These are phyloP conservation scores for Drosophila pullipes DNA, from an alignment of 2,888 invertebrate species.

Conservation along the genomic window DNA sequence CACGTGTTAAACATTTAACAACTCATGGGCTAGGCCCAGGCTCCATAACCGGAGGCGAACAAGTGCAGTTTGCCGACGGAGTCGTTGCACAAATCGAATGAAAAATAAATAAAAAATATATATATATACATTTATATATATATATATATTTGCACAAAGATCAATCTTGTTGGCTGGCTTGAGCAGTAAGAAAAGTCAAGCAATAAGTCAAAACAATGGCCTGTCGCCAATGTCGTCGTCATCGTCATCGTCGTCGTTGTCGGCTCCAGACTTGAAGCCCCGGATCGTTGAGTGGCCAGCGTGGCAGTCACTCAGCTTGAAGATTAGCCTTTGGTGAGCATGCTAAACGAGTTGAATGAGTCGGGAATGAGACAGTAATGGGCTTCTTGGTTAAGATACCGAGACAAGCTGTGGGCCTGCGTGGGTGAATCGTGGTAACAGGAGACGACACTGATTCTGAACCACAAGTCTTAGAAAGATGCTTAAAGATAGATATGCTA, in stretches of 20 bases:
- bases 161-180: conserved; percentile 64
- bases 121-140: conserved; percentile 36
- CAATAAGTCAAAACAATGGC: conserved; percentile 81
- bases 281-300: conserved; percentile 32
- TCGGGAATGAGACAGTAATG: conserved; percentile 83
- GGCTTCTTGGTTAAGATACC: conserved; percentile 81
- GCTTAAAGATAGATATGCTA: conserved; percentile 23
- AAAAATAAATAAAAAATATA: conserved; percentile 22
- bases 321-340: conserved; percentile 69
- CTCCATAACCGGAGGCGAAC: conserved; percentile 60
- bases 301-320: conserved; percentile 58
- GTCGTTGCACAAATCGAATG: conserved; percentile 65
- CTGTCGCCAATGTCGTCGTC: conserved; percentile 75
- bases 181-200: conserved; percentile 53
- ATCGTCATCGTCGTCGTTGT: conserved; percentile 23
- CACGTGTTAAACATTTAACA: conserved; percentile 85
- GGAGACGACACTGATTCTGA: conserved; percentile 66
- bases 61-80: conserved; percentile 53
- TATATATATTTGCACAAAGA: conserved; percentile 71
- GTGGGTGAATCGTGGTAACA: conserved; percentile 70
- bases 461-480: conserved; percentile 28
- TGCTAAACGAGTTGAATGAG: conserved; percentile 82
- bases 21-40: conserved; percentile 74
- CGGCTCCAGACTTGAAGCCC: conserved; percentile 20
- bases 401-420: conserved; percentile 52